A percentile compares a stretch with the other conserved stretches of the same genome.
These are phyloP conservation scores for Coregonus sp. DNA, from an alignment of 2,797 vertebrate species.

Conservation along the genomic window DNA sequence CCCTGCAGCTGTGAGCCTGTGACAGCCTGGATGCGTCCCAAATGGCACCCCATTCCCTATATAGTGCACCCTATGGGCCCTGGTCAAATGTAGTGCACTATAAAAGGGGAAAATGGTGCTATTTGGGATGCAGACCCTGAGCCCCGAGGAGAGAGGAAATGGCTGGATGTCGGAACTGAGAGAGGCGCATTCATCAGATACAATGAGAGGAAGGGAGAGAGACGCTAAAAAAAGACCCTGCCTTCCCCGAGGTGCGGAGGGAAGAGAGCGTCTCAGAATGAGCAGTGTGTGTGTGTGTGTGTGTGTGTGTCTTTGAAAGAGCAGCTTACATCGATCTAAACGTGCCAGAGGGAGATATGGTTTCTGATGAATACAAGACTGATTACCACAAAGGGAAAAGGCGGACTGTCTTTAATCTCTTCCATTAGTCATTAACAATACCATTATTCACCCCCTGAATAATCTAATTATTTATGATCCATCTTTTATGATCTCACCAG, in stretches of 20 bases:
- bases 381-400: background rate
- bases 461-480: background rate
- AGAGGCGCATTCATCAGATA: slow-evolving; percentile 37
- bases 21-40: background rate
- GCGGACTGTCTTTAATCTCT: background rate
- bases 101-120: background rate
- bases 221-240: slow-evolving; percentile 7
- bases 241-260: background rate
- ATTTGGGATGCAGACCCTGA: slow-evolving; percentile 4
- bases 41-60: background rate
- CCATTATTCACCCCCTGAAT: background rate
- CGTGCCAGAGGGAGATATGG: background rate
- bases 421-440: slow-evolving; percentile 10
- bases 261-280: background rate
- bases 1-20: slow-evolving; percentile 43
- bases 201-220: slow-evolving; percentile 51
- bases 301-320: background rate
- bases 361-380: background rate
- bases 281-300: too few species aligned
- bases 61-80: background rate
- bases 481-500: slow-evolving; percentile 1
- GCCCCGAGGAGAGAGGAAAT: slow-evolving; percentile 41
- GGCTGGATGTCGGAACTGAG: slow-evolving; percentile 29
- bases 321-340: background rate
- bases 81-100: background rate